These are phyloP conservation scores for Lytechinus variegatus DNA, from an alignment of 35 echinoderm and acorn worm genomes.

Conservation along the genomic window DNA sequence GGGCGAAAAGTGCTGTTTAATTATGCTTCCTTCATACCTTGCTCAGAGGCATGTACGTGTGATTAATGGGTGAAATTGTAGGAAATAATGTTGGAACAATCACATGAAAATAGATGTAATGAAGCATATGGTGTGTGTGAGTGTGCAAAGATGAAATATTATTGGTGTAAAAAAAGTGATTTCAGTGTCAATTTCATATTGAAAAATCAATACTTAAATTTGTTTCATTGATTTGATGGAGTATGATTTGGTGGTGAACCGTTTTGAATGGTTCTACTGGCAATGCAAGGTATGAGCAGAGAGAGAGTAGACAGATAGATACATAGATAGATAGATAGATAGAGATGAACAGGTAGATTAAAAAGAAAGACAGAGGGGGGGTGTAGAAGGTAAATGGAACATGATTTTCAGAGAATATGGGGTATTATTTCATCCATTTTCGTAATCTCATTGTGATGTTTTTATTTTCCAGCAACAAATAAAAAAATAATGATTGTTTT, in stretches of 20 bases:
- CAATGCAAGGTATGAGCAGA: no score
- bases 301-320: not conserved
- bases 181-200: not conserved
- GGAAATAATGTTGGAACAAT: not conserved
- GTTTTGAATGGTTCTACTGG: no score
- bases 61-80: not conserved
- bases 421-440: not conserved
- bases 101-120: not conserved
- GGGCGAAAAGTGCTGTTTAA: not conserved
- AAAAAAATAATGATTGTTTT: no score
- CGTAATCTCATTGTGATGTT: not conserved
- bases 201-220: not conserved
- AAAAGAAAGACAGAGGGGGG: no score
- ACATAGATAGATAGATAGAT: not conserved
- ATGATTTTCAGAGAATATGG: no score
- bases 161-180: not conserved
- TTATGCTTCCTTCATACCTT: not conserved
- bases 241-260: not conserved
- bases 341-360: not conserved
- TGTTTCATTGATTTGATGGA: not conserved
- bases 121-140: not conserved
- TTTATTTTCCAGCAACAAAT: not conserved
- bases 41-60: not conserved
- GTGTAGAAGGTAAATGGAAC: no score
- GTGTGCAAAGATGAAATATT: not conserved